A percentile compares a stretch with the other conserved stretches of the same genome.
These are phyloP conservation scores for Trissoscelio sp. DNA, from an alignment of 2,888 invertebrate genomes.

Conservation along the genomic window DNA sequence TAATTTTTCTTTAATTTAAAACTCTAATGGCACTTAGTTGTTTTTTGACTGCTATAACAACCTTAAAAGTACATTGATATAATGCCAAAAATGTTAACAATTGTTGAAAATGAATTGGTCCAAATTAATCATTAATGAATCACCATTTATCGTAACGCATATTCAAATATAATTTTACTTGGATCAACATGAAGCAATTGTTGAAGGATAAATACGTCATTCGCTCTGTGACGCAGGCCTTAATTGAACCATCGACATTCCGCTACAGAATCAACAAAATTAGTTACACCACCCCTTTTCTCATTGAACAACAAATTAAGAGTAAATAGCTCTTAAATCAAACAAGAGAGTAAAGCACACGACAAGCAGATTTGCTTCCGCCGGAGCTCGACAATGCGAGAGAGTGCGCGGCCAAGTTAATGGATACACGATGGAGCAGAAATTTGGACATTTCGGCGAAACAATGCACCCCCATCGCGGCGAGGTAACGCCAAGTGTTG, in stretches of 20 bases:
- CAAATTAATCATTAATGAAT: no score
- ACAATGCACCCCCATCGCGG: conserved; percentile 34
- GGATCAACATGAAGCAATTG: not conserved
- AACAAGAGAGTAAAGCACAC: conserved; percentile 53
- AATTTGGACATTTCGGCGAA: conserved; percentile 57
- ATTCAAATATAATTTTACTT: not conserved
- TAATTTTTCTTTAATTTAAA: no score
- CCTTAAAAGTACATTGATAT: no score
- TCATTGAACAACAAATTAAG: conserved; percentile 24
- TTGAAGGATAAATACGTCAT: conserved; percentile 28
- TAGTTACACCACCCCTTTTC: conserved; percentile 17
- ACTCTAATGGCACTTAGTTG: no score
- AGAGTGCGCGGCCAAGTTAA: conserved; percentile 24
- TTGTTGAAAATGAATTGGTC: no score
- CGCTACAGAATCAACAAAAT: conserved; percentile 31
- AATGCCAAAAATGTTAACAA: no score
- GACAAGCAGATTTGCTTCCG: conserved; percentile 42
- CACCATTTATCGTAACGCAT: no score
- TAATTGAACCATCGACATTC: conserved; percentile 20
- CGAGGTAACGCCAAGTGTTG: conserved; percentile 35
- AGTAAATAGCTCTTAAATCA: conserved; percentile 52
- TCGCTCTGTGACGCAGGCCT: conserved; percentile 3
- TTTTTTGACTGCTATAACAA: no score
- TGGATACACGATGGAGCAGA: conserved; percentile 61
- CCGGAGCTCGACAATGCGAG: conserved; percentile 3